phyloP scores from a whole-genome alignment of 2,113 vertebrate species.

The zebrafish (Danio rerio) region GRCz12tu NC_133193.1:4429001-4429500 shows the following conservation, averaged over 20 bases:
- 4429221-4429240: slow-evolving; percentile 10
- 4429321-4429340: slow-evolving; percentile 14
- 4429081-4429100: slow-evolving; percentile 57
- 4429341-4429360: slow-evolving; percentile 45
- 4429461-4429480: too few relatives aligned
- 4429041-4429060: slow-evolving; percentile 38
- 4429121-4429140: slow-evolving; percentile 42
- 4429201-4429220: slow-evolving; percentile 16
- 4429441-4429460: too few relatives aligned
- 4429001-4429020: slow-evolving; percentile 24
- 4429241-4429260: not conserved
- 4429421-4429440: too few relatives aligned
- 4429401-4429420: slow-evolving; percentile 37
- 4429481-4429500: too few relatives aligned
- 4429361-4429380: slow-evolving; percentile 9
- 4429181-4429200: slow-evolving; percentile 10
- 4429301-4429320: not conserved
- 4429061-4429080: slow-evolving; percentile 60
- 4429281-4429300: slow-evolving; percentile 17
- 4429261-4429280: not conserved
- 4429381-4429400: slow-evolving; percentile 14
- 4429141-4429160: not conserved
- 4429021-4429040: slow-evolving; percentile 52
- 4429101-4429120: slow-evolving; percentile 51
- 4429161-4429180: not conserved